Conservation (phyloP, 2,797 vertebrate species). For the Lacerta viridis region DNA sequence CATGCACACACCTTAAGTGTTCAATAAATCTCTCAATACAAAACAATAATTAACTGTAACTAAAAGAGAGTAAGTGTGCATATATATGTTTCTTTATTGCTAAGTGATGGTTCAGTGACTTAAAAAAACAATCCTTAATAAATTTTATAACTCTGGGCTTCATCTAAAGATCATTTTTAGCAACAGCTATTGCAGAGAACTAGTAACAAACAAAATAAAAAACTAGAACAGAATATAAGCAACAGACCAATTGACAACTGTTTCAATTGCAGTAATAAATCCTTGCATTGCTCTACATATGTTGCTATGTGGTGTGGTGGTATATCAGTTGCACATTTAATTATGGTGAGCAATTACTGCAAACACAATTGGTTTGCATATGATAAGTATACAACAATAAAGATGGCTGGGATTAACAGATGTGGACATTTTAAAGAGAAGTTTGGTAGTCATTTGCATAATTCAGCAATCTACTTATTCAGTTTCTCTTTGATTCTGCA, state of each 20-base stretch:
- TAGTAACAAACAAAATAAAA: slow-evolving; percentile 56
- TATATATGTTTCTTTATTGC: slow-evolving; percentile 65
- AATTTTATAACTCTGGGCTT: slow-evolving; percentile 48
- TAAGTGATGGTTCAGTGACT: slow-evolving; percentile 56
- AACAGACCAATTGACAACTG: slow-evolving; percentile 41
- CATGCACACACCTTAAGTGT: slow-evolving; percentile 1
- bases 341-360: slow-evolving; percentile 1
- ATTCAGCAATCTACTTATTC: slow-evolving; percentile 1
- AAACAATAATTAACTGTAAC: slow-evolving; percentile 56
- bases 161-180: slow-evolving; percentile 34
- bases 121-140: slow-evolving; percentile 49
- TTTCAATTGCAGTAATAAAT: slow-evolving; percentile 32
- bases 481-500: neutral
- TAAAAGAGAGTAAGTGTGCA: slow-evolving; percentile 63
- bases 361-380: neutral
- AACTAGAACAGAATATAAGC: slow-evolving; percentile 53
- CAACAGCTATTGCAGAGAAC: slow-evolving; percentile 46
- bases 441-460: neutral
- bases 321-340: slow-evolving; percentile 10
- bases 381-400: slow-evolving; percentile 3
- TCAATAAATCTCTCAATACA: slow-evolving; percentile 61
- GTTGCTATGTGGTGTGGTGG: neutral
- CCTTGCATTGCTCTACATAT: slow-evolving; percentile 8
- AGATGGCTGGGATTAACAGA: slow-evolving; percentile 8
- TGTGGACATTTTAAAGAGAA: neutral